phyloP scores from a whole-genome alignment of 2,888 invertebrate species.

The Hirtodrosophila alboralis region DNA sequence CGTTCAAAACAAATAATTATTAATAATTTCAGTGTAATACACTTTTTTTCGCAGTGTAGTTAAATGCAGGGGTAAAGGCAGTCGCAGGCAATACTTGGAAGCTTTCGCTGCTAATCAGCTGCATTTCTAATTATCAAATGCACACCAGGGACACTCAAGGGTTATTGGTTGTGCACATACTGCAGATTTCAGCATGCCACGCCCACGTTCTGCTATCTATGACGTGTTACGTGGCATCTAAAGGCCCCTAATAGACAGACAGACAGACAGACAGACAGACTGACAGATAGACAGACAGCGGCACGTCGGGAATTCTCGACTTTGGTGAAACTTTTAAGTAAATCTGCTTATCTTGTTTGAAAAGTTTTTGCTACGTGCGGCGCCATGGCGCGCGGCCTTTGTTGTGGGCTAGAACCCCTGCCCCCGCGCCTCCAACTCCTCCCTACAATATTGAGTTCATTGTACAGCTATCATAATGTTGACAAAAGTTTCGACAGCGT shows the following conservation, averaged over 20 bases:
- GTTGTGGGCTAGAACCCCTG: slow-evolving; percentile 34
- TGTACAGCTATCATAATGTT: slow-evolving; percentile 71
- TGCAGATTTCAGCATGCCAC: slow-evolving; percentile 36
- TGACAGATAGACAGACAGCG: slow-evolving; percentile 38
- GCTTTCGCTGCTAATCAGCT: slow-evolving; percentile 53
- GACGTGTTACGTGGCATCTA: slow-evolving; percentile 40
- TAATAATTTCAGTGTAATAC: no score
- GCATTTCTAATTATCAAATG: slow-evolving; percentile 59
- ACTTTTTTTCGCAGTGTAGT: no score
- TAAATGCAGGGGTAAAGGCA: slow-evolving; percentile 2
- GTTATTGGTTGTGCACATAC: slow-evolving; percentile 40
- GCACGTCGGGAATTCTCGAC: slow-evolving; percentile 62
- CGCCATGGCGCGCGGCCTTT: slow-evolving; percentile 72
- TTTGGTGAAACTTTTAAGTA: slow-evolving; percentile 69
- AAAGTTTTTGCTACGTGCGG: slow-evolving; percentile 80
- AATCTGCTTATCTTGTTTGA: slow-evolving; percentile 80
- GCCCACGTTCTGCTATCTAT: slow-evolving; percentile 28
- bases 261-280: no score
- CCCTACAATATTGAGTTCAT: slow-evolving; percentile 42
- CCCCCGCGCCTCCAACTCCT: not conserved
- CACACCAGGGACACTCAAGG: slow-evolving; percentile 4
- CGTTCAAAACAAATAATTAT: no score
- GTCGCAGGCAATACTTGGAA: no score
- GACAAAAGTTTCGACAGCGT: slow-evolving; percentile 65
- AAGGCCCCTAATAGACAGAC: no score